phyloP scores from a whole-genome alignment of 35 echinoderm and acorn worm genomes.

The Strongylocentrotus purpuratus region DNA sequence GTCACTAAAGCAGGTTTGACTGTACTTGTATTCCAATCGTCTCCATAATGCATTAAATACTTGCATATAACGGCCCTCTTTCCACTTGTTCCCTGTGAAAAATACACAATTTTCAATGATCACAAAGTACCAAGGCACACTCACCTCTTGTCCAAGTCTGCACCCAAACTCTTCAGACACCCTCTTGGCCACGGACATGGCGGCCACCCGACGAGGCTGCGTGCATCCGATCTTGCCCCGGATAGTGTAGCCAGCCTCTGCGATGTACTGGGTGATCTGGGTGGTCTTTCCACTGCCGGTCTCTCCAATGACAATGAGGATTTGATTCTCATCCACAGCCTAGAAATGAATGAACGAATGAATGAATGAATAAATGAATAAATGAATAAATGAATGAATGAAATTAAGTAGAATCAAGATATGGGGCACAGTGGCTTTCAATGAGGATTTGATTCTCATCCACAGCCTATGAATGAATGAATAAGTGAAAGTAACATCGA shows the following conservation, averaged over 20 bases:
- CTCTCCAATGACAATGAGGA: slow-evolving; percentile 94
- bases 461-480: too few species aligned
- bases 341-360: slow-evolving; percentile 25
- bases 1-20: too few species aligned
- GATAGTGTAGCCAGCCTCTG: slow-evolving; percentile 85
- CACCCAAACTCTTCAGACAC: slow-evolving; percentile 98
- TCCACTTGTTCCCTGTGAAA: too few species aligned
- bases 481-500: too few species aligned
- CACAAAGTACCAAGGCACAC: background rate
- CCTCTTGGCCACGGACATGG: slow-evolving; percentile 98
- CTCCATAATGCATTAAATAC: too few species aligned
- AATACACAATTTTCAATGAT: too few species aligned
- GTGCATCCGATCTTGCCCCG: slow-evolving; percentile 95
- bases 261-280: slow-evolving; percentile 97
- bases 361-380: too few species aligned
- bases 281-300: slow-evolving; percentile 97
- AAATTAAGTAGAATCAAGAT: background rate
- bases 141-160: slow-evolving; percentile 93
- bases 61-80: too few species aligned
- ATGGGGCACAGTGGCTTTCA: too few species aligned
- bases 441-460: too few species aligned
- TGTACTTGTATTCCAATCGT: too few species aligned
- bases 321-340: slow-evolving; percentile 94
- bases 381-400: too few species aligned
- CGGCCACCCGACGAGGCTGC: slow-evolving; percentile 92